Conservation (phyloP, 1,140 invertebrate genomes). For the Ephestia elutella region DNA sequence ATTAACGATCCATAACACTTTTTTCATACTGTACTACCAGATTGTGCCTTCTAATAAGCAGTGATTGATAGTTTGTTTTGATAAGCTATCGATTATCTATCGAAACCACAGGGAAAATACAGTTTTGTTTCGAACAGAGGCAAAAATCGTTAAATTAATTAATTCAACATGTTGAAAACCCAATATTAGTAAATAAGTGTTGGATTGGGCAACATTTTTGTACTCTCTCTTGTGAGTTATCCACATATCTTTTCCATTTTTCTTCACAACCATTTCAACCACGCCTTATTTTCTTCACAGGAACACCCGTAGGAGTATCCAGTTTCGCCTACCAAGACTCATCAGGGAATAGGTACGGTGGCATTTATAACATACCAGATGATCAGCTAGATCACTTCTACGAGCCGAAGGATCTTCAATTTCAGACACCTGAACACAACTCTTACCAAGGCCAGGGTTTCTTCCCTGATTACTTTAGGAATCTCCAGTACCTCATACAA, state of each 20-base stretch:
- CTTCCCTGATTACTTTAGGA: slow-evolving; percentile 52
- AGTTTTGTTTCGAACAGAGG: no score
- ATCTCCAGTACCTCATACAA: slow-evolving; percentile 46
- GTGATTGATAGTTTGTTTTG: no score
- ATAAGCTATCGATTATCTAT: background rate
- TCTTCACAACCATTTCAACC: background rate
- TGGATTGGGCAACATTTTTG: no score
- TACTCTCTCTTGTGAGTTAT: no score
- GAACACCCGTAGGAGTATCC: slow-evolving; percentile 35
- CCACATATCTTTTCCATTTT: no score
- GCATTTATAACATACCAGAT: slow-evolving; percentile 48
- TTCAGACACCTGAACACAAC: slow-evolving; percentile 10
- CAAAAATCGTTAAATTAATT: no score
- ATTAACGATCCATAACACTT: no score
- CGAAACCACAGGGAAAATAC: background rate
- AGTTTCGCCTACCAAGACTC: slow-evolving; percentile 55
- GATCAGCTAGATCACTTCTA: slow-evolving; percentile 27
- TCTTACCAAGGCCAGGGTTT: slow-evolving; percentile 18
- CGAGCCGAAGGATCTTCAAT: slow-evolving; percentile 14
- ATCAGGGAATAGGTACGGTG: slow-evolving; percentile 60
- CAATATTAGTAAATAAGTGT: no score
- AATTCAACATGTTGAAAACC: no score
- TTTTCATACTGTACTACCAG: no score
- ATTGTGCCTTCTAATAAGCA: no score
- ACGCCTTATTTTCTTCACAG: slow-evolving; percentile 17